phyloP scores from a whole-genome alignment of 2,797 vertebrate genomes.

The Varecia variegata region DNA sequence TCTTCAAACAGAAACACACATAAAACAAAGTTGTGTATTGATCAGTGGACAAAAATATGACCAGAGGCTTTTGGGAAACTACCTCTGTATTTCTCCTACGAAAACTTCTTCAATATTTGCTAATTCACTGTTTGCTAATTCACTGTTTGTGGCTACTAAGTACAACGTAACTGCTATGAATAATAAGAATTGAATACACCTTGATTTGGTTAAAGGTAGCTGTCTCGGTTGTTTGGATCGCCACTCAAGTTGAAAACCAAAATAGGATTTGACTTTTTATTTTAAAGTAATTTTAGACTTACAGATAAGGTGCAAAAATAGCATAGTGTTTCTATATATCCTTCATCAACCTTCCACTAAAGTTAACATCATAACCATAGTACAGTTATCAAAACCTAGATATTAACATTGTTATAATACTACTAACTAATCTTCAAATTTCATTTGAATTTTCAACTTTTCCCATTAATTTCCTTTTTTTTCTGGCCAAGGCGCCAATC shows the following conservation, averaged over 20 bases:
- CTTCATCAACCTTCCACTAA: background rate
- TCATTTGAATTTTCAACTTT: background rate
- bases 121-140: background rate
- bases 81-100: background rate
- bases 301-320: background rate
- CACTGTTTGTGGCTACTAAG: accelerated
- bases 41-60: background rate
- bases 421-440: background rate
- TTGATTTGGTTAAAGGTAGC: background rate
- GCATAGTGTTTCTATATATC: background rate
- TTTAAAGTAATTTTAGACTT: constrained; percentile 5
- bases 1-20: background rate
- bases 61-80: background rate
- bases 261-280: background rate
- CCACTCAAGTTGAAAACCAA: background rate
- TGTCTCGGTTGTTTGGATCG: background rate
- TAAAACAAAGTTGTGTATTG: background rate
- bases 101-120: background rate
- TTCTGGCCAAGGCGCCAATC: background rate
- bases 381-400: background rate
- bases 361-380: background rate
- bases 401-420: background rate
- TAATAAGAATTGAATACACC: background rate
- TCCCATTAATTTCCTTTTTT: background rate
- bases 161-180: background rate